A percentile compares a stretch with the other conserved stretches of the same genome.
These are phyloP conservation scores for Cotesia congregata DNA, from an alignment of 2,888 invertebrate species.

Conservation along the genomic window DNA sequence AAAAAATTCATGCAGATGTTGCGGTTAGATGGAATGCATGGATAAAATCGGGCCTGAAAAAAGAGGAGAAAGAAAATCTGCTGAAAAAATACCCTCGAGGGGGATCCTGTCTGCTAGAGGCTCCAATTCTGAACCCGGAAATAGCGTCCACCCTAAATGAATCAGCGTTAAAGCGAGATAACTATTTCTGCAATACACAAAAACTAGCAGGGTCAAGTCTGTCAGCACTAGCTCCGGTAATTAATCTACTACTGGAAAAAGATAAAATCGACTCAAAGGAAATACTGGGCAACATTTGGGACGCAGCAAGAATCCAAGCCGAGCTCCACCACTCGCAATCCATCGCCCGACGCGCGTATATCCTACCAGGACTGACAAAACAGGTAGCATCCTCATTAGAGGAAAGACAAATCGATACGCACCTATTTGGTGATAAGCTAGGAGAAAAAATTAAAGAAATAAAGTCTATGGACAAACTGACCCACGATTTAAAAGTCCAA, in stretches of 20 bases:
- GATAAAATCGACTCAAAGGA: conserved; percentile 24
- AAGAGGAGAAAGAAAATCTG: conserved; percentile 33
- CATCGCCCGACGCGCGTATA: conserved; percentile 31
- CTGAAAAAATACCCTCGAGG: conserved; percentile 31
- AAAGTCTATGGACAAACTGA: conserved; percentile 29
- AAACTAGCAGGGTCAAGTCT: conserved; percentile 26
- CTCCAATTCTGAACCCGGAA: conserved; percentile 26
- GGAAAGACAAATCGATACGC: conserved; percentile 27
- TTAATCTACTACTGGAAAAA: conserved; percentile 17
- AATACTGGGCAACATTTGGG: conserved; percentile 36
- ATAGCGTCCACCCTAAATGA: conserved; percentile 22
- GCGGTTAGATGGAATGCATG: conserved; percentile 25
- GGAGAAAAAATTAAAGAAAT: conserved; percentile 34
- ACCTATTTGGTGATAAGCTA: conserved; percentile 35
- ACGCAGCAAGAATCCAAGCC: conserved; percentile 16
- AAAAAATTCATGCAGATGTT: conserved; percentile 24
- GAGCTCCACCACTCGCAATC: conserved; percentile 31
- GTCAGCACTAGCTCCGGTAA: conserved; percentile 25
- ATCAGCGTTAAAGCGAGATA: conserved; percentile 21
- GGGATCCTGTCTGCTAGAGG: conserved; percentile 20
- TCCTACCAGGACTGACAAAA: conserved; percentile 28
- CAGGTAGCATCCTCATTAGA: conserved; percentile 16
- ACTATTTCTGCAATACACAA: conserved; percentile 27
- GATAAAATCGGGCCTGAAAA: conserved; percentile 22
- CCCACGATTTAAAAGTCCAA: conserved; percentile 25